Evolutionary conservation across 2,113 vertebrate species (phyloP).

Genomic region (Puntigrus tetrazona): DNA sequence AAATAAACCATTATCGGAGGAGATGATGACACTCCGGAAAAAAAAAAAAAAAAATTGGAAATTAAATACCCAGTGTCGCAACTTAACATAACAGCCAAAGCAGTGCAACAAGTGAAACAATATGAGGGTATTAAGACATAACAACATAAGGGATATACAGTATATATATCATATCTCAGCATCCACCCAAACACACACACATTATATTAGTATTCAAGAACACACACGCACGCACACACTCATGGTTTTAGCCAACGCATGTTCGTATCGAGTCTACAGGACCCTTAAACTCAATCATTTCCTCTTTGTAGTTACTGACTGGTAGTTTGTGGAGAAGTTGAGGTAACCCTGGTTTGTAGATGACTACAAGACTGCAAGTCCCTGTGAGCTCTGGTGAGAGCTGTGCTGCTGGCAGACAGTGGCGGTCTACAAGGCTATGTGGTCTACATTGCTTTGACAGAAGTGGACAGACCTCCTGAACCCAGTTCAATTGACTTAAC

Average conservation of each 20-base stretch:
- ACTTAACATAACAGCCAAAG: slow-evolving; percentile 64
- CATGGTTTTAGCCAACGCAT: slow-evolving; percentile 28
- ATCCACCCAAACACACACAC: slow-evolving; percentile 24
- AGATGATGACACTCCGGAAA: slow-evolving; percentile 52
- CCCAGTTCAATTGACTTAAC: neutral
- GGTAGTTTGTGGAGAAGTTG: slow-evolving; percentile 35
- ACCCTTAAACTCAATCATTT: neutral
- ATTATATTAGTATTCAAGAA: slow-evolving; percentile 40
- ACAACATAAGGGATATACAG: slow-evolving; percentile 45
- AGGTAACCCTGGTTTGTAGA: slow-evolving; percentile 47
- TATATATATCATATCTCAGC: slow-evolving; percentile 46
- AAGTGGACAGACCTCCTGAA: neutral
- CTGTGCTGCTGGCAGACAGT: slow-evolving; percentile 58
- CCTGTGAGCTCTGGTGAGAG: slow-evolving; percentile 32
- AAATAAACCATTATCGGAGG: slow-evolving; percentile 41
- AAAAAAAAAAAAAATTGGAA: slow-evolving; percentile 54
- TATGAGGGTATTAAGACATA: slow-evolving; percentile 62
- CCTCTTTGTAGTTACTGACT: slow-evolving; percentile 11
- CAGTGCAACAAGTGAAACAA: slow-evolving; percentile 54
- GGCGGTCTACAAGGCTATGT: slow-evolving; percentile 59
- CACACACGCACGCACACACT: neutral
- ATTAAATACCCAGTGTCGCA: slow-evolving; percentile 74
- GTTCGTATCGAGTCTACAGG: neutral
- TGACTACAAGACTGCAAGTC: slow-evolving; percentile 33
- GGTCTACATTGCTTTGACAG: slow-evolving; percentile 56